Percentiles rank a stretch among this genome's conserved stretches.
phyloP scores from a whole-genome alignment of 2,888 invertebrate species.

The Choristoneura rosaceana region DNA sequence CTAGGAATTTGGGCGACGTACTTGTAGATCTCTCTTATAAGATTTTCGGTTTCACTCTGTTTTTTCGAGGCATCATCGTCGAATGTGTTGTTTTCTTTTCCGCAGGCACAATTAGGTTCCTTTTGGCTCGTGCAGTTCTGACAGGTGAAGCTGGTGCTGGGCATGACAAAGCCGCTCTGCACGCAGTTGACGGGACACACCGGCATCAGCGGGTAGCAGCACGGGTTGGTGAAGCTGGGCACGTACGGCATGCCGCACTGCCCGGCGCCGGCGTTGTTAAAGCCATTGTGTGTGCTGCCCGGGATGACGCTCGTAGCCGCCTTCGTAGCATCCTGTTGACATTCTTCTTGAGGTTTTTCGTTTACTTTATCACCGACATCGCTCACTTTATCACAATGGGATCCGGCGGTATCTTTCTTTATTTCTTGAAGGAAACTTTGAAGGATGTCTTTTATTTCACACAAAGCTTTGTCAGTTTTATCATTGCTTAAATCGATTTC shows the following conservation, averaged over 20 bases:
- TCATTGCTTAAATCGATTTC: conserved; percentile 57
- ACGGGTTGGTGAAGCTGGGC: conserved; percentile 63
- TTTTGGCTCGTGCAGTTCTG: conserved; percentile 58
- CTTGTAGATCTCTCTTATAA: conserved; percentile 78
- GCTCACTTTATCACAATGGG: conserved; percentile 61
- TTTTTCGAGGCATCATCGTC: conserved; percentile 46
- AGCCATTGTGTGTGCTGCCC: conserved; percentile 54
- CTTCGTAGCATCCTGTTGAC: conserved; percentile 47
- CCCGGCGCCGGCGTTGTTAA: conserved; percentile 53
- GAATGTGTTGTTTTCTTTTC: conserved; percentile 48
- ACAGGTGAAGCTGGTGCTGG: conserved; percentile 67
- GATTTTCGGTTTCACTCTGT: conserved; percentile 66
- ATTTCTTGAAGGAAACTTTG: conserved; percentile 75
- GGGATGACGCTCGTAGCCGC: conserved; percentile 49
- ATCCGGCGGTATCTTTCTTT: conserved; percentile 65
- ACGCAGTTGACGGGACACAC: conserved; percentile 70
- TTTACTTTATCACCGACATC: conserved; percentile 47
- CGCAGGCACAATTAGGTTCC: conserved; percentile 48
- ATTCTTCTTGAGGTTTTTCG: conserved; percentile 48
- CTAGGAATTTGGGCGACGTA: conserved; percentile 66
- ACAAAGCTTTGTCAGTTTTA: conserved; percentile 74
- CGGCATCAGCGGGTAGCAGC: conserved; percentile 73
- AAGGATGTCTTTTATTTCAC: conserved; percentile 76
- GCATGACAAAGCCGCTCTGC: conserved; percentile 64
- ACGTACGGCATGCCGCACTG: conserved; percentile 54